Evolutionary conservation across 2,888 invertebrate species (phyloP), one percentile per base, ranked within the genome.

Genomic region (Ceriagrion tenellum): DNA sequence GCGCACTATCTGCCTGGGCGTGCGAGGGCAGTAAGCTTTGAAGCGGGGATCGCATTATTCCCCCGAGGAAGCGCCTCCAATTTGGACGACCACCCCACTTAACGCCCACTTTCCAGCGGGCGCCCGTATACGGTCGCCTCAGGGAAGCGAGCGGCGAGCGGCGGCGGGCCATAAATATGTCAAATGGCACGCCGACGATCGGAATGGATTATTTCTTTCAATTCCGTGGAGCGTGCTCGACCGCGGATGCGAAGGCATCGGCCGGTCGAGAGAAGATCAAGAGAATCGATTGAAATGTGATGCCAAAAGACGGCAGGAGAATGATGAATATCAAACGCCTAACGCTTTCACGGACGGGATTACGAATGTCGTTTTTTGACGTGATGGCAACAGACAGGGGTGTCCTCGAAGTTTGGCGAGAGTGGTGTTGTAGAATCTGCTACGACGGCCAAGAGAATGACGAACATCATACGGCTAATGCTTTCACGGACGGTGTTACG

Each of bases 71-170:
- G 81, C 81, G 16, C 35, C 16, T 81, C 35, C 81, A 81, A 81
- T 81, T 81, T 81, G 81, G 81, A 81, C 81, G 30, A 18, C 81
- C 81, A 81, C 35, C 35, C 81, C 81, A 81, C 81, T 81, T 81
- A 81, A 81, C 81, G 35, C 30, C 81, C 81, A 81, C 81, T 81
- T 81, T 81, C 35, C 81, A 81, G 81, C 81, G 81, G 23, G n/a
- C 3, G 16, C 30, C 30, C 35, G 35, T 81, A 35, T 18, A 35
- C 26, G 81, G 81, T 16, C 81, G 81, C 35, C 12, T 81, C 18
- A 26, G 81, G n/a, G 35, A 81, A 81, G 12, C 81, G 81, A 35
- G 81, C 23, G 81, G 12, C 35, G 81, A 30, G 26, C 30, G 26
- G 26, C 30, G 26, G 81, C 12, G 26, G 81, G 16, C 35, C 81